A percentile compares a stretch with the other conserved stretches of the same genome.
Evolutionary conservation across 2,113 vertebrate genomes (phyloP).

Genomic region (Aspidoscelis tigris): DNA sequence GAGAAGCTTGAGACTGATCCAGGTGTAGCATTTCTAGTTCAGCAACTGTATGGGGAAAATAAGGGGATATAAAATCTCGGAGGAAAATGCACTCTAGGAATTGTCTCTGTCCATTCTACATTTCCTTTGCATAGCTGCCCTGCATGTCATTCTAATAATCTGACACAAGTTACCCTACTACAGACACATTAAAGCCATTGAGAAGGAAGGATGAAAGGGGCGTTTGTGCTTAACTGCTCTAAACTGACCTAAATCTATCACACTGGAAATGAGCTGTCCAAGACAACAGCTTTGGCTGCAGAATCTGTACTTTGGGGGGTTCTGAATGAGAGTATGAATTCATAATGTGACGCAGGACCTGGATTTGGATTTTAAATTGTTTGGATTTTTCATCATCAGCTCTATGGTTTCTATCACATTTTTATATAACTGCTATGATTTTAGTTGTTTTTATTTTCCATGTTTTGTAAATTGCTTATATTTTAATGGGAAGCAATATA

Average conservation of each 20-base stretch:
- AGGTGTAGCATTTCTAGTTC: neutral
- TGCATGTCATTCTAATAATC: neutral
- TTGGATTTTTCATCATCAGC: neutral
- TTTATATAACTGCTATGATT: too few relatives aligned
- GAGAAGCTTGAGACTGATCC: neutral
- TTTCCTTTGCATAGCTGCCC: constrained; percentile 4
- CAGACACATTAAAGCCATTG: neutral
- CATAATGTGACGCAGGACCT: neutral
- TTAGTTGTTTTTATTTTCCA: too few relatives aligned
- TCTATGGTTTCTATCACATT: neutral
- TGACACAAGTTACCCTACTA: neutral
- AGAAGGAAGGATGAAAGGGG: neutral
- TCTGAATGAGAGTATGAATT: fast-evolving
- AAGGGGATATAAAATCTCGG: neutral
- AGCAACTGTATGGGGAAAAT: neutral
- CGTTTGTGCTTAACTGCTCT: neutral
- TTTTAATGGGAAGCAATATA: too few relatives aligned
- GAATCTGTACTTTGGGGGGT: too few relatives aligned
- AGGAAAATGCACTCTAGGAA: neutral
- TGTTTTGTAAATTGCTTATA: too few relatives aligned
- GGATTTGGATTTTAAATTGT: neutral
- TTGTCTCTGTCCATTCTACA: neutral
- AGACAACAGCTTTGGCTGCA: neutral
- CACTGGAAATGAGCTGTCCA: neutral
- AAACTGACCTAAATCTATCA: neutral